Base-by-base conservation (phyloP, 1,140 invertebrate species). In the Drosophila malerkotliana region DNA sequence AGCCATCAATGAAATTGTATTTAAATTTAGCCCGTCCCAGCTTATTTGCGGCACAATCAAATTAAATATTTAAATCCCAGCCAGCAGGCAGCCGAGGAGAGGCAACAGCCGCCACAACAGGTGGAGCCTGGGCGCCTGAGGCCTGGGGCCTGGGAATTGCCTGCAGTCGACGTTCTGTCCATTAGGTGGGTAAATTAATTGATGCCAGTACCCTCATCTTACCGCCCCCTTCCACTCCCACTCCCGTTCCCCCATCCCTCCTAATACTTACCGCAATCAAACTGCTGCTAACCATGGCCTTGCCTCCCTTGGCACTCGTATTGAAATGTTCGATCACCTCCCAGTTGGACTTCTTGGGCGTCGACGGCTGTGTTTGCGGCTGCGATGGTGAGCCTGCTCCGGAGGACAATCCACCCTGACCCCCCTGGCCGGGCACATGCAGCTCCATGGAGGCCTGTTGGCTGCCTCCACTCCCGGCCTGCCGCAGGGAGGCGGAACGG, bases 321-420 rank as follows among this genome's bases (percentile, higher is more conserved):
- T 93, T 94, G 92, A 96, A 97, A 92, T 97, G 96, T 92, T 97
- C 96, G 79, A 97, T 97, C 59, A 97, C 96, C 91, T 97, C 95
- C 96, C 96, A 97, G 92, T 97, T 97, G 74, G 96, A 96, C 90
- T 96, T 97, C 91, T 94, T 94, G 26, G 94, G 92, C 39, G 93
- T 96, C 83, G 94, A 94, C 5, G 94, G 92, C 18, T 93, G 93
- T 2, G 92, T 93, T 21, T 93, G 93, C 45, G 61, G 62, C 30
- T 63, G 63, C 14, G 92, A 84, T 88, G 77, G 77, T 4, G 84
- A 80, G 0, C 67, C 77, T 14, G 85, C 73, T 26, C 72, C 78
- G 9, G 55, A 69, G 48, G 55, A 58, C 37, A 41, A 24, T 8
- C 67, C 66, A 0, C 57, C 55, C 4, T 74, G 49, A 0, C 49